phyloP scores from a whole-genome alignment of 1,140 invertebrate species.

The Contarinia nasturtii region DNA sequence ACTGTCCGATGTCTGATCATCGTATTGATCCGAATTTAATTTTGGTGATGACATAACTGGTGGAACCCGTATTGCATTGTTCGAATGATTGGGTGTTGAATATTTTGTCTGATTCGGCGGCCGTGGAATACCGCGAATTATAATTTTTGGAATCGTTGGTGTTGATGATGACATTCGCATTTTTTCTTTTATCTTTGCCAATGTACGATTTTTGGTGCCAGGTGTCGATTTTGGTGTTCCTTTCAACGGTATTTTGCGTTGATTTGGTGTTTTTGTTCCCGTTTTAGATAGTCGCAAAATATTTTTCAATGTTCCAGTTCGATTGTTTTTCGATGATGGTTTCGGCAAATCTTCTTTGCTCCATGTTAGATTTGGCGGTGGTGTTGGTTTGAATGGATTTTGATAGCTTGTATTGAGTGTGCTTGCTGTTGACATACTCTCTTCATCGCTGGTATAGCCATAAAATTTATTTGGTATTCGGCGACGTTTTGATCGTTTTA shows the following conservation, averaged over 20 bases:
- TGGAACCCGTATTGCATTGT: constrained; percentile 10
- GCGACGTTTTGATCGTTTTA: constrained; percentile 51
- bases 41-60: constrained; percentile 1
- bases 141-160: not conserved
- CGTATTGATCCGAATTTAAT: not conserved
- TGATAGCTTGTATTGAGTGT: constrained; percentile 14
- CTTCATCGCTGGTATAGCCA: constrained; percentile 67
- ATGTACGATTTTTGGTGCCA: not conserved
- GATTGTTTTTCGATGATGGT: constrained; percentile 12
- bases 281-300: not conserved
- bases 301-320: not conserved
- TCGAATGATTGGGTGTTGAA: constrained; percentile 14
- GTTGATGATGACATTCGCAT: not conserved
- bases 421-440: constrained; percentile 21
- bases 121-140: not conserved
- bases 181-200: not conserved
- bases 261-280: not conserved
- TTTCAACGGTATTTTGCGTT: not conserved
- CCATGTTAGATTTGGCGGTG: constrained; percentile 38
- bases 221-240: not conserved
- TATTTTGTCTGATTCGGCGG: constrained; percentile 30
- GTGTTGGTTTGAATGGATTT: constrained; percentile 35
- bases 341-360: constrained; percentile 38
- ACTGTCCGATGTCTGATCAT: not conserved
- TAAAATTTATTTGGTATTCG: constrained; percentile 67